These are phyloP conservation scores for Boloria selene DNA, from an alignment of 2,888 invertebrate genomes.

Conservation along the genomic window DNA sequence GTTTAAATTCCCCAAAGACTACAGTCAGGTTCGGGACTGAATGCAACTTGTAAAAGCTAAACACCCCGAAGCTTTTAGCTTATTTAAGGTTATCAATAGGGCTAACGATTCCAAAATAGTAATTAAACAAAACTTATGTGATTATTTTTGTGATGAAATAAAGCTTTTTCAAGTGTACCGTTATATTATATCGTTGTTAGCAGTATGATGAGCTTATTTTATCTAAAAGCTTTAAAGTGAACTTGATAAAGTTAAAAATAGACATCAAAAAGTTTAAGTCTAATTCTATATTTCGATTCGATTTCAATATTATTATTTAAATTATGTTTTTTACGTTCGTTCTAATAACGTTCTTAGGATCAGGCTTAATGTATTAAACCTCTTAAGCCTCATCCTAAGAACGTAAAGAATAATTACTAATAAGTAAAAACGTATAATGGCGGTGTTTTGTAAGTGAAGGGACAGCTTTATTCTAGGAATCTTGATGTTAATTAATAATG, in stretches of 20 bases:
- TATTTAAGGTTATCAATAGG: neutral
- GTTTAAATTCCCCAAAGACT: conserved; percentile 31
- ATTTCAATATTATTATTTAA: no score
- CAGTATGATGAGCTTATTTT: no score
- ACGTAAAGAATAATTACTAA: no score
- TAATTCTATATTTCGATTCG: neutral
- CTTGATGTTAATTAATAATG: conserved; percentile 33
- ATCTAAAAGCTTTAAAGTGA: no score
- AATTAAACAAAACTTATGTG: neutral
- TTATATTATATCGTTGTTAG: no score
- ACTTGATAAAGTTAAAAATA: neutral
- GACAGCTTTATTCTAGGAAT: conserved; percentile 22
- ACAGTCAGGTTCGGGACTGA: conserved; percentile 19
- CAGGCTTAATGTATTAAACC: no score
- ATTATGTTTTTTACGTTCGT: no score
- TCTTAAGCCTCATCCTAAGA: no score
- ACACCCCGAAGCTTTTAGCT: conserved; percentile 1
- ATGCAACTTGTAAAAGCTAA: conserved; percentile 31
- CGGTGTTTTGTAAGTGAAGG: neutral
- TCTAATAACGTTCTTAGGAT: no score
- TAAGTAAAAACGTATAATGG: neutral
- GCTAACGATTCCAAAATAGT: neutral
- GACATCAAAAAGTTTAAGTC: neutral
- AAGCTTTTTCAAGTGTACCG: no score
- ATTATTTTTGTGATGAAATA: no score